A percentile compares a stretch with the other conserved stretches of the same genome.
These are phyloP conservation scores for Tachina lurida DNA, from an alignment of 2,888 invertebrate species.

Conservation along the genomic window DNA sequence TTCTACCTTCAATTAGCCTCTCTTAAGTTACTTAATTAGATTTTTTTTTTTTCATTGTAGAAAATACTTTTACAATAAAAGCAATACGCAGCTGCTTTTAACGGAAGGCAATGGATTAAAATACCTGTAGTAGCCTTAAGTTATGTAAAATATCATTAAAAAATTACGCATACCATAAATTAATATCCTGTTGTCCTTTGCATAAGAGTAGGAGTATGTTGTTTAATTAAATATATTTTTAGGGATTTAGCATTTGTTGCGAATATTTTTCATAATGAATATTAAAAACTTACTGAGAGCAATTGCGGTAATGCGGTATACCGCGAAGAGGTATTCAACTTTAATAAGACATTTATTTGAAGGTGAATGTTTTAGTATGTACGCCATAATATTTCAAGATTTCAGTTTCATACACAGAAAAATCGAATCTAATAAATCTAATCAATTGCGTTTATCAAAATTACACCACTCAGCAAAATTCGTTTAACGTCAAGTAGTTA, in stretches of 20 bases:
- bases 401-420: no score
- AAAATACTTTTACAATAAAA: conserved; percentile 11
- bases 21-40: conserved; percentile 65
- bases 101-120: neutral
- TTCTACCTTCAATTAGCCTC: conserved; percentile 62
- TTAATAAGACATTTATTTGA: no score
- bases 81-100: conserved; percentile 2
- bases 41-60: conserved; percentile 9
- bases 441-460: no score
- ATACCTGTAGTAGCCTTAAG: neutral
- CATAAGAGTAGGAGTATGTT: neutral
- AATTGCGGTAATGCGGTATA: no score
- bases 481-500: no score
- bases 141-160: neutral
- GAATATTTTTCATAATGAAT: no score
- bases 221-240: neutral
- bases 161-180: neutral
- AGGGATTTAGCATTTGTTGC: neutral
- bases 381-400: no score
- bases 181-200: conserved; percentile 13
- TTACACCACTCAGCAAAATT: no score
- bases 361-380: no score
- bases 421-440: no score
- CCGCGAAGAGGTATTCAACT: no score
- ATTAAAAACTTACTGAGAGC: no score